These are phyloP conservation scores for Pachypanchax playfairii DNA, from an alignment of 2,113 vertebrate genomes.

Conservation along the genomic window DNA sequence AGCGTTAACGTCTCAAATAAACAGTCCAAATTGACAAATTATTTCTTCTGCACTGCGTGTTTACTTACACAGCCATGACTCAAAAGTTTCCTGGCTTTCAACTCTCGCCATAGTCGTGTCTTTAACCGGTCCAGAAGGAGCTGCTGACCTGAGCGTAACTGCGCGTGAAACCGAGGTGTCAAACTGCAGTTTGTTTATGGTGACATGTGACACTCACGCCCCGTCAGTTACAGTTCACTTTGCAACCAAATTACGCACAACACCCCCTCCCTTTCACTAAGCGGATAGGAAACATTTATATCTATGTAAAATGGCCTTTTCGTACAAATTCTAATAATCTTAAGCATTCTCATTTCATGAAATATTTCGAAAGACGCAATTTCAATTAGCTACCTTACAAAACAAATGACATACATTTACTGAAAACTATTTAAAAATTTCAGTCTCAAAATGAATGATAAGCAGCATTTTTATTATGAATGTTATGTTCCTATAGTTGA, in stretches of 20 bases:
- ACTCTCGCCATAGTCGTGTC: conserved; percentile 62
- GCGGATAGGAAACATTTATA: not conserved
- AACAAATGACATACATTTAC: too few relatives aligned
- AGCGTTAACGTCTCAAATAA: not conserved
- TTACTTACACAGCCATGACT: conserved; percentile 76
- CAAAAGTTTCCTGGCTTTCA: conserved; percentile 50
- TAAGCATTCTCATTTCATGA: too few relatives aligned
- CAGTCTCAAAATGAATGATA: too few relatives aligned
- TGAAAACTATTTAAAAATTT: too few relatives aligned
- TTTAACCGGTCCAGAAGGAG: not conserved
- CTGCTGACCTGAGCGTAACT: not conserved
- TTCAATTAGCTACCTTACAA: too few relatives aligned
- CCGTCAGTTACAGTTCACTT: conserved; percentile 38
- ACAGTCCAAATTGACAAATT: not conserved
- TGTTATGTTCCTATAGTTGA: too few relatives aligned
- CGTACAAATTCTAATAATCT: too few relatives aligned
- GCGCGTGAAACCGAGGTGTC: conserved; percentile 26
- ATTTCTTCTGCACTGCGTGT: not conserved
- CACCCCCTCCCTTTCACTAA: not conserved
- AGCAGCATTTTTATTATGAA: too few relatives aligned
- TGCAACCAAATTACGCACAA: not conserved
- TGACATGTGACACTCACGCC: conserved; percentile 73
- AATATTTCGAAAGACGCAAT: too few relatives aligned
- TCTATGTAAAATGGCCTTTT: too few relatives aligned
- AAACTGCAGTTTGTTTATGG: conserved; percentile 15